Percentiles rank a stretch among this genome's conserved stretches.
Evolutionary conservation across 2,797 vertebrate species (phyloP).

Genomic region (Setipinna tenuifilis): DNA sequence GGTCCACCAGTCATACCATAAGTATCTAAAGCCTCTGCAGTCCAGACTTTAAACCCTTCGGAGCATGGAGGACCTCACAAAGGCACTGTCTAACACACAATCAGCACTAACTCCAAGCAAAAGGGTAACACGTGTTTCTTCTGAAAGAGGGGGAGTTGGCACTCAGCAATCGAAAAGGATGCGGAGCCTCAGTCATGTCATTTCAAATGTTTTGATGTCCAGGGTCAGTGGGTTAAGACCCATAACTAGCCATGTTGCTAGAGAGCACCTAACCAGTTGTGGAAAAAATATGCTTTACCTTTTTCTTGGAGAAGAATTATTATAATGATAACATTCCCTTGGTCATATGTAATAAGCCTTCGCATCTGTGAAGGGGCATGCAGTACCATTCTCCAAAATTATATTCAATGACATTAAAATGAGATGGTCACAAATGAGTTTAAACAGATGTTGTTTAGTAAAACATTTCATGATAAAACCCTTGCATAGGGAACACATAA

Average conservation of each 20-base stretch:
- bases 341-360: background rate
- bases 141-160: background rate
- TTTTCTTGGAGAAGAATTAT: background rate
- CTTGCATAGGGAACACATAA: too few species aligned
- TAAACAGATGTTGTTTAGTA: background rate
- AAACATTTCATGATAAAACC: background rate
- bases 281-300: too few species aligned
- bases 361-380: too few species aligned
- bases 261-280: background rate
- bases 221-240: background rate
- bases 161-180: background rate
- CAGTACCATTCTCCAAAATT: too few species aligned
- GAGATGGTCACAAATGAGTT: too few species aligned
- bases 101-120: background rate
- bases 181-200: background rate
- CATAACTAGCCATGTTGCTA: background rate
- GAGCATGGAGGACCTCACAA: background rate
- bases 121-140: background rate
- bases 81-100: background rate
- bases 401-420: too few species aligned
- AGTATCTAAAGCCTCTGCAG: constrained; percentile 91
- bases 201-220: background rate
- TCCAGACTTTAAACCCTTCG: constrained; percentile 84
- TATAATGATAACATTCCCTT: background rate
- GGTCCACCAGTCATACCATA: constrained; percentile 93